A percentile compares a stretch with the other conserved stretches of the same genome.
Evolutionary conservation across 2,113 vertebrate genomes (phyloP).

Genomic region (Atlantisia rogersi): DNA sequence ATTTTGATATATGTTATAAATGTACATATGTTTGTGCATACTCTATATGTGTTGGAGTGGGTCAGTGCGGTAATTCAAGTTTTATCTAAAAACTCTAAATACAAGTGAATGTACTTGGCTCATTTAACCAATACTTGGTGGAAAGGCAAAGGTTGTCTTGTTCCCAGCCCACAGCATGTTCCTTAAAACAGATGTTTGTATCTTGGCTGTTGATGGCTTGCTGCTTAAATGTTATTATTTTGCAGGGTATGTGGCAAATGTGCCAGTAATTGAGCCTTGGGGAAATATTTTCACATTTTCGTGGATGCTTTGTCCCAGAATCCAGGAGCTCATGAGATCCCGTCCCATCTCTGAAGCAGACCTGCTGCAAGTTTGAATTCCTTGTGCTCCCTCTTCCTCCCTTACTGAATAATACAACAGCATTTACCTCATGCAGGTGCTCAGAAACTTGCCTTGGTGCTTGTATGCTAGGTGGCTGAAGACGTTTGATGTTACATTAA

Average conservation of each 20-base stretch:
- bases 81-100: neutral
- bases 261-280: slow-evolving; percentile 4
- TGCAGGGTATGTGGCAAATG: neutral
- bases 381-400: neutral
- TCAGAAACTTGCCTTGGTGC: neutral
- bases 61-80: neutral
- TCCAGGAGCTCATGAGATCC: neutral
- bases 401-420: neutral
- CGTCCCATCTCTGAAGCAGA: neutral
- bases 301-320: neutral
- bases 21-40: neutral
- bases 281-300: neutral
- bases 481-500: accelerated
- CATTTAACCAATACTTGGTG: neutral
- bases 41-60: neutral
- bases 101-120: neutral
- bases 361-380: neutral
- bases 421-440: neutral
- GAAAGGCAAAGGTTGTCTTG: neutral
- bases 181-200: slow-evolving; percentile 20
- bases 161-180: neutral
- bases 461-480: neutral
- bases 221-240: neutral
- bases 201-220: neutral
- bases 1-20: neutral